Percentiles rank a stretch among this genome's conserved stretches.
These are phyloP conservation scores for Sus scrofa DNA, from an alignment of 2,113 vertebrate species.

Conservation along the genomic window DNA sequence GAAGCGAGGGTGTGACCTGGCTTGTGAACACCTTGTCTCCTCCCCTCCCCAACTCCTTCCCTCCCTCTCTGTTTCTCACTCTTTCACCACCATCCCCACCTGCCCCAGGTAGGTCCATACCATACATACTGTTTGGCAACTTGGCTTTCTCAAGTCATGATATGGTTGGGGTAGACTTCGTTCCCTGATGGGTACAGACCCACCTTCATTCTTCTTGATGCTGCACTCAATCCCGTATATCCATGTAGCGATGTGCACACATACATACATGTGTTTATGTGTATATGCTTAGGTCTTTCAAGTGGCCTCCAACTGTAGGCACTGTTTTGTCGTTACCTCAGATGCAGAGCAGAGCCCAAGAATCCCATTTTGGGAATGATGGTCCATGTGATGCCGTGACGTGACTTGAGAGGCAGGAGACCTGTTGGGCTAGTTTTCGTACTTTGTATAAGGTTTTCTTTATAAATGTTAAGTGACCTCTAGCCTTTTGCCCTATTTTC, in stretches of 20 bases:
- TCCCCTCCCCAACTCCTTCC: not conserved
- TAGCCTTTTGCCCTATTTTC: not conserved
- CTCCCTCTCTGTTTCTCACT: not conserved
- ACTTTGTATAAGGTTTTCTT: not conserved
- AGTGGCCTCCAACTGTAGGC: not conserved
- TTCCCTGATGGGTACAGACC: not conserved
- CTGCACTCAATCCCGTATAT: not conserved
- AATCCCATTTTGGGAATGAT: not conserved
- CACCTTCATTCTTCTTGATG: not conserved
- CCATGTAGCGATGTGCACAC: not conserved
- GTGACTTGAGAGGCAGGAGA: not conserved
- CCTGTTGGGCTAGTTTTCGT: not conserved
- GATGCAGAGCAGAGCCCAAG: not conserved
- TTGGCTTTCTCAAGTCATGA: not conserved
- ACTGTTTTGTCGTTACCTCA: not conserved
- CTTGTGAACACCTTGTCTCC: not conserved
- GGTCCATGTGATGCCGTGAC: too few relatives aligned
- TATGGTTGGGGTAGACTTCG: not conserved
- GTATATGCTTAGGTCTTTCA: not conserved
- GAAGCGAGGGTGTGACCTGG: not conserved
- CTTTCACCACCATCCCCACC: not conserved
- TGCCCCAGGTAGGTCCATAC: not conserved
- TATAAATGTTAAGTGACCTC: not conserved
- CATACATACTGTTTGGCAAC: not conserved
- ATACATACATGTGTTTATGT: fast-evolving